These are phyloP conservation scores for Hoplostethus atlanticus DNA, from an alignment of 2,797 vertebrate genomes.

Conservation along the genomic window DNA sequence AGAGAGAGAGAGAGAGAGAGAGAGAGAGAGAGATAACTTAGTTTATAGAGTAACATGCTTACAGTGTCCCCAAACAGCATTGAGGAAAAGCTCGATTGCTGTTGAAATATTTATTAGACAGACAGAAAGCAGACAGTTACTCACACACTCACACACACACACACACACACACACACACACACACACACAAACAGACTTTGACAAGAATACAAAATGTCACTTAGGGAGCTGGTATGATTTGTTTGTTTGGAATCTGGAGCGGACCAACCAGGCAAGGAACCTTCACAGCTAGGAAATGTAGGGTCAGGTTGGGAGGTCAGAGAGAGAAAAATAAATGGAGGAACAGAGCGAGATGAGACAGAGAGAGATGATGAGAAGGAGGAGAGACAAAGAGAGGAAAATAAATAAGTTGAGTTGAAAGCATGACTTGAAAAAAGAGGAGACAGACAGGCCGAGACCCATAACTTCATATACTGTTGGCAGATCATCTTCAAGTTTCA, in stretches of 20 bases:
- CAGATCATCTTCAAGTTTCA: too few relatives aligned
- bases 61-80: background rate
- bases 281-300: conserved; percentile 1
- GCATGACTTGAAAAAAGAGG: too few relatives aligned
- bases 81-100: background rate
- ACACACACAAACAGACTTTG: background rate
- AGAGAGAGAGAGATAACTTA: background rate
- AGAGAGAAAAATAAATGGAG: background rate
- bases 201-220: too few relatives aligned
- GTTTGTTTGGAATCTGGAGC: too few relatives aligned
- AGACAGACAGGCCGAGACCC: too few relatives aligned
- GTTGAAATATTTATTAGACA: conserved; percentile 38
- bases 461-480: too few relatives aligned
- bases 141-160: conserved; percentile 16
- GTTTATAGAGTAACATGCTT: background rate
- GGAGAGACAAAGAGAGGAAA: background rate
- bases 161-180: background rate
- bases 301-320: conserved; percentile 19
- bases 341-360: background rate
- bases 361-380: background rate
- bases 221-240: too few relatives aligned
- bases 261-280: too few relatives aligned
- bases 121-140: conserved; percentile 18
- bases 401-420: background rate
- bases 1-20: background rate